phyloP scores from a whole-genome alignment of 2,888 invertebrate species.

The Priocnemis perturbator region DNA sequence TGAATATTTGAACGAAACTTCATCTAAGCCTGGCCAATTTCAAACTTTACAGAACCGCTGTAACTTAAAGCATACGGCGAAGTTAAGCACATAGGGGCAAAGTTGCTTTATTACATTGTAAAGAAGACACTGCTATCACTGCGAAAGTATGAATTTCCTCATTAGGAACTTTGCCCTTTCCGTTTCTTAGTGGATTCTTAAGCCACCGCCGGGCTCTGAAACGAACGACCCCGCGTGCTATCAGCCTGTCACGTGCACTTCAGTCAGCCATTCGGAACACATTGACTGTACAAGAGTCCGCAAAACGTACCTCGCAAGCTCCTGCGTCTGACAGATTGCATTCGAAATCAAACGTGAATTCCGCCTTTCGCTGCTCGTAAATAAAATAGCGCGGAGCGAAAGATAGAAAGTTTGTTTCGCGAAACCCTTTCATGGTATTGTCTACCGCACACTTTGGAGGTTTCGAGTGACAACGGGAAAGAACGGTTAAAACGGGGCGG shows the following conservation, averaged over 20 bases:
- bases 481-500: not conserved
- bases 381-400: not conserved
- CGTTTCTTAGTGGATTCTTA: conserved; percentile 19
- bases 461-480: not conserved
- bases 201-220: not conserved
- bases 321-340: no score
- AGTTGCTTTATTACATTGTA: conserved; percentile 31
- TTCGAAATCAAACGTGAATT: no score
- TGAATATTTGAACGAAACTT: conserved; percentile 2
- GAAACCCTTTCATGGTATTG: no score
- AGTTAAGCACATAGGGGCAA: conserved; percentile 18
- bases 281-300: no score
- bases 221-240: no score
- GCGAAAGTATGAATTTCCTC: conserved; percentile 29
- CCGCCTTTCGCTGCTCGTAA: not conserved
- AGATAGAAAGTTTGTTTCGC: no score
- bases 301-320: no score
- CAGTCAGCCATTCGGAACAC: no score
- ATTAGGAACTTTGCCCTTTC: conserved; percentile 23
- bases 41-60: not conserved
- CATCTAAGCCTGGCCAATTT: not conserved
- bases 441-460: not conserved
- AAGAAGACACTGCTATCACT: conserved; percentile 24
- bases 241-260: not conserved
- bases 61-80: conserved; percentile 18